These are phyloP conservation scores for Pterophyllum scalare DNA, from an alignment of 2,113 vertebrate species.

Conservation along the genomic window DNA sequence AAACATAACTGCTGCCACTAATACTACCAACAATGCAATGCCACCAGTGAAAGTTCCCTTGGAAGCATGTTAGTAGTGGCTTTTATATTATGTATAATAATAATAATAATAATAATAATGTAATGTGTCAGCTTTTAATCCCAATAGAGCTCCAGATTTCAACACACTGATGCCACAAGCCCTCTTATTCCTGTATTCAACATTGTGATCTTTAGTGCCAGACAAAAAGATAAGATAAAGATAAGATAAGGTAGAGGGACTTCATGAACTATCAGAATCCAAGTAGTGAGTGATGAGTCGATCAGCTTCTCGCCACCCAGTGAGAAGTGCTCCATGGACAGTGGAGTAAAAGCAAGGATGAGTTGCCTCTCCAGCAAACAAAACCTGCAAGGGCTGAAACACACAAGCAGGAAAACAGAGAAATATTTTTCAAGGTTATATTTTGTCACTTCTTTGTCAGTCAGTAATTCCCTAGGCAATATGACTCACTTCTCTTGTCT, in stretches of 20 bases:
- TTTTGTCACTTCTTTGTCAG: neutral
- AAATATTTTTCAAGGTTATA: neutral
- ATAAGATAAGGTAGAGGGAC: neutral
- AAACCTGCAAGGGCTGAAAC: neutral
- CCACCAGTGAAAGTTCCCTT: neutral
- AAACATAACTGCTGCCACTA: neutral
- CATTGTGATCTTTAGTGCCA: neutral
- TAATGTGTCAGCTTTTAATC: neutral
- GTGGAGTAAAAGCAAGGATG: slow-evolving; percentile 4
- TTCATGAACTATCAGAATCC: too few relatives aligned
- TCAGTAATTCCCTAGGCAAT: neutral
- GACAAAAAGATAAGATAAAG: neutral
- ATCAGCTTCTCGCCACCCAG: neutral
- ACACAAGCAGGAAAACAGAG: neutral
- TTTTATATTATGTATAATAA: too few relatives aligned
- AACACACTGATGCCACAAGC: neutral
- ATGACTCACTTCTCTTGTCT: neutral
- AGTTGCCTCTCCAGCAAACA: slow-evolving; percentile 7
- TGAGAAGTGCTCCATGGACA: neutral
- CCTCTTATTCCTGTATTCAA: neutral
- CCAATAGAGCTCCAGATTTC: neutral
- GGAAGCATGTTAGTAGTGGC: neutral
- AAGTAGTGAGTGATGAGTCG: neutral
- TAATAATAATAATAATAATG: neutral
- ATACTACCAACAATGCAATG: neutral